phyloP scores from a whole-genome alignment of 2,888 invertebrate genomes.

The Thymelicus lineola region DNA sequence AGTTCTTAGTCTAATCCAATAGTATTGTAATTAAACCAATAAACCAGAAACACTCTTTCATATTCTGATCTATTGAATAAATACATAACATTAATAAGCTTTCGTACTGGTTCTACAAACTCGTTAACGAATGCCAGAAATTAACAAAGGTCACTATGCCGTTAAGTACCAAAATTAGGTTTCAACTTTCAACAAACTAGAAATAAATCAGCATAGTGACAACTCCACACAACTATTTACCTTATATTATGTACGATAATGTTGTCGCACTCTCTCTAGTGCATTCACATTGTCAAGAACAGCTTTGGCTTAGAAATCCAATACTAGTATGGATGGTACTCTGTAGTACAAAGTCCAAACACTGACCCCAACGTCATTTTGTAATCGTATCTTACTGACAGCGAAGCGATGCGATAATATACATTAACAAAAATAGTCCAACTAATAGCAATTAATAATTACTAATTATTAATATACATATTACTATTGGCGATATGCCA shows the following conservation, averaged over 20 bases:
- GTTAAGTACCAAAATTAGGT: constrained; percentile 3
- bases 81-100: too few relatives aligned
- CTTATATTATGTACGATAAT: too few relatives aligned
- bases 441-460: too few relatives aligned
- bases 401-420: constrained; percentile 1
- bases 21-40: too few relatives aligned
- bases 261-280: constrained; percentile 8
- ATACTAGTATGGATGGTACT: constrained; percentile 4
- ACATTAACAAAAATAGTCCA: background rate
- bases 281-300: constrained; percentile 1
- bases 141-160: background rate
- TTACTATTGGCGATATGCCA: too few relatives aligned
- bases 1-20: too few relatives aligned
- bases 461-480: too few relatives aligned
- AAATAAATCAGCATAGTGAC: background rate
- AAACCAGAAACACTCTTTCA: too few relatives aligned
- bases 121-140: background rate
- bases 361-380: background rate
- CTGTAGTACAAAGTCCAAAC: constrained; percentile 19
- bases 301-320: constrained; percentile 15
- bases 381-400: background rate
- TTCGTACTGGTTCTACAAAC: too few relatives aligned
- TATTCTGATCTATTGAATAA: too few relatives aligned
- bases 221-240: background rate
- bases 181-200: background rate